phyloP scores from a whole-genome alignment of 2,113 vertebrate species.

The Chauna torquata region DNA sequence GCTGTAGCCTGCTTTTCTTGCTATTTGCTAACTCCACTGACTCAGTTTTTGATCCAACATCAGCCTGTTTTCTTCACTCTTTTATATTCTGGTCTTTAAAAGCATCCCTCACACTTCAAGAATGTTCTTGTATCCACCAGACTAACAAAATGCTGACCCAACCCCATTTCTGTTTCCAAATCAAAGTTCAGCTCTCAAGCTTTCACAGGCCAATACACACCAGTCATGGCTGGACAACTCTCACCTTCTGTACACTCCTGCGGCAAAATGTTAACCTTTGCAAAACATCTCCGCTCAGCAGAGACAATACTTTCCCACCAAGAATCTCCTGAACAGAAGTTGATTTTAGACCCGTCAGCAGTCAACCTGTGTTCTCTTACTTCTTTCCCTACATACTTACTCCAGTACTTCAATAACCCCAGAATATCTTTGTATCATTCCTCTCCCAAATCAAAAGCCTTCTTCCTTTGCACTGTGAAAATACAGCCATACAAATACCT shows the following conservation, averaged over 20 bases:
- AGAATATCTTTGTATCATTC: not conserved
- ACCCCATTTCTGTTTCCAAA: not conserved
- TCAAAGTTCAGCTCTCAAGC: not conserved
- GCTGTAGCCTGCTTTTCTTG: not conserved
- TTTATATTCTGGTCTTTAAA: not conserved
- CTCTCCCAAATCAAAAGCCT: not conserved
- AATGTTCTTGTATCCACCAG: not conserved
- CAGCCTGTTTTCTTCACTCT: not conserved
- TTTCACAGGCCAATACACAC: not conserved
- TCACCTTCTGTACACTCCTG: not conserved
- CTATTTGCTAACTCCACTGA: not conserved
- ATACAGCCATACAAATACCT: not conserved
- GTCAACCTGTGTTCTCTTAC: not conserved
- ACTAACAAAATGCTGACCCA: not conserved
- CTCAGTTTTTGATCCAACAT: not conserved
- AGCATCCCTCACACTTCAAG: not conserved
- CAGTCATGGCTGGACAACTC: not conserved
- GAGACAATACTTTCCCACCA: not conserved
- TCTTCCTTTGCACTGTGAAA: not conserved
- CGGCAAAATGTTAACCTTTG: not conserved
- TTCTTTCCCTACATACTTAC: not conserved
- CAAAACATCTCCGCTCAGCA: not conserved
- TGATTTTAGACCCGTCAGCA: not conserved
- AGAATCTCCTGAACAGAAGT: not conserved
- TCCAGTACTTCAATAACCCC: not conserved